Evolutionary conservation across 1,140 invertebrate species (phyloP).

Genomic region (Globodera ellingtonae): DNA sequence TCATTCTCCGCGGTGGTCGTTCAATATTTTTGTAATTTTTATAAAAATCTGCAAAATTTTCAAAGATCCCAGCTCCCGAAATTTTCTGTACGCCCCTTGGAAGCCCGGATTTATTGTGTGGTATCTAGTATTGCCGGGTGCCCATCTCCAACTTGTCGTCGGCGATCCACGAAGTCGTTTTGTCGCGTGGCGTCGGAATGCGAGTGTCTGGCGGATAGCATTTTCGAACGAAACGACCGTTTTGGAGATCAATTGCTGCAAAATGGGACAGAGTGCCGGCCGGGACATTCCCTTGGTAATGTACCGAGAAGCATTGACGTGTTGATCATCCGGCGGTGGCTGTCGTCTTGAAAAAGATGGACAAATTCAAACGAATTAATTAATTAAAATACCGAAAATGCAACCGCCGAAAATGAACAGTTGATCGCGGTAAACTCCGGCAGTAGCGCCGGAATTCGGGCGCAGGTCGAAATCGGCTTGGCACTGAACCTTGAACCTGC

Average conservation of each 20-base stretch:
- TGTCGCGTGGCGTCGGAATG: slow-evolving; percentile 25
- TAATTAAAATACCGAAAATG: slow-evolving; percentile 12
- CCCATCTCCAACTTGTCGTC: slow-evolving; percentile 22
- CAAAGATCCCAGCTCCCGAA: no score
- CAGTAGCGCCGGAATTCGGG: slow-evolving; percentile 25
- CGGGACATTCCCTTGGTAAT: background rate
- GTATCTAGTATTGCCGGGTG: background rate
- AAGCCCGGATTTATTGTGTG: no score
- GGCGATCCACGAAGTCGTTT: slow-evolving; percentile 21
- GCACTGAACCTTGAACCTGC: slow-evolving; percentile 30
- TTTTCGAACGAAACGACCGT: slow-evolving; percentile 6
- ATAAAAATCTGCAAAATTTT: no score
- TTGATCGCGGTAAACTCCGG: slow-evolving; percentile 6
- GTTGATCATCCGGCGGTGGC: slow-evolving; percentile 21
- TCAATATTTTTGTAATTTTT: no score
- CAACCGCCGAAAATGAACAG: slow-evolving; percentile 26
- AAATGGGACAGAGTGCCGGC: background rate
- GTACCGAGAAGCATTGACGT: slow-evolving; percentile 27
- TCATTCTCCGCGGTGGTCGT: no score
- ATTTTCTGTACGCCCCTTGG: no score
- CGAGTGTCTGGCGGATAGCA: background rate
- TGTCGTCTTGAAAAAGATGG: background rate
- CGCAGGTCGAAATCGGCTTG: slow-evolving; percentile 13
- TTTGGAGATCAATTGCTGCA: slow-evolving; percentile 24
- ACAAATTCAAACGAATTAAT: background rate